Percentiles rank a stretch among this genome's conserved stretches.
Evolutionary conservation across 2,113 vertebrate genomes (phyloP).

Genomic region (Neogale vison): DNA sequence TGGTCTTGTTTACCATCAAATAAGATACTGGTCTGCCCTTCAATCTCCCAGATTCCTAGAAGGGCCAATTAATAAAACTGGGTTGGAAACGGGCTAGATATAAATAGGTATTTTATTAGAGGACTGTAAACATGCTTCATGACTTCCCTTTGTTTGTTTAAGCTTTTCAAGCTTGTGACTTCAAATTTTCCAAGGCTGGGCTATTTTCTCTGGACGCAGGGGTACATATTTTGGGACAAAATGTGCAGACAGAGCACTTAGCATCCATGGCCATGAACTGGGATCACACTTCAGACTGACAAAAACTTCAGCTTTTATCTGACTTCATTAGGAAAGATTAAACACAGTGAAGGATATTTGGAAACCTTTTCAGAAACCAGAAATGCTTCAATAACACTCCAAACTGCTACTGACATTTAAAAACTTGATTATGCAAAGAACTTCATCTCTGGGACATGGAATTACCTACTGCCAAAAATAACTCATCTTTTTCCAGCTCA

Average conservation of each 20-base stretch:
- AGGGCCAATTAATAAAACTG: slow-evolving; percentile 21
- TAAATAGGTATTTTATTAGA: slow-evolving; percentile 28
- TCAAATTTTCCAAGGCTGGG: slow-evolving; percentile 27
- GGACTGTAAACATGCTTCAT: neutral
- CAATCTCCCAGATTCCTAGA: slow-evolving; percentile 41
- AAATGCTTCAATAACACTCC: slow-evolving; percentile 53
- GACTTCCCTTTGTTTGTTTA: slow-evolving; percentile 37
- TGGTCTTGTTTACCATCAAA: neutral
- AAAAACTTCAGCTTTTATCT: slow-evolving; percentile 48
- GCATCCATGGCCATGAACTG: neutral
- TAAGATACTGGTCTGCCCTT: neutral
- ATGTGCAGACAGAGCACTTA: neutral
- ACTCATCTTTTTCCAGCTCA: slow-evolving; percentile 44
- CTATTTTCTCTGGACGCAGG: slow-evolving; percentile 39
- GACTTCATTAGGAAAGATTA: slow-evolving; percentile 55
- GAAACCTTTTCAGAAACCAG: slow-evolving; percentile 60
- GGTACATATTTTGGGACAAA: slow-evolving; percentile 9
- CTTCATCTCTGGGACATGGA: slow-evolving; percentile 38
- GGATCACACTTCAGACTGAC: neutral
- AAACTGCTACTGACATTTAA: slow-evolving; percentile 65
- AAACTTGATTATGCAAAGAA: slow-evolving; percentile 71
- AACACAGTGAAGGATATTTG: slow-evolving; percentile 47
- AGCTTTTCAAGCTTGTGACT: slow-evolving; percentile 22
- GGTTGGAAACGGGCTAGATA: neutral
- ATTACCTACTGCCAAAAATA: slow-evolving; percentile 70